Evolutionary conservation across 2,113 vertebrate species (phyloP).

Genomic region (Diadophis punctatus): DNA sequence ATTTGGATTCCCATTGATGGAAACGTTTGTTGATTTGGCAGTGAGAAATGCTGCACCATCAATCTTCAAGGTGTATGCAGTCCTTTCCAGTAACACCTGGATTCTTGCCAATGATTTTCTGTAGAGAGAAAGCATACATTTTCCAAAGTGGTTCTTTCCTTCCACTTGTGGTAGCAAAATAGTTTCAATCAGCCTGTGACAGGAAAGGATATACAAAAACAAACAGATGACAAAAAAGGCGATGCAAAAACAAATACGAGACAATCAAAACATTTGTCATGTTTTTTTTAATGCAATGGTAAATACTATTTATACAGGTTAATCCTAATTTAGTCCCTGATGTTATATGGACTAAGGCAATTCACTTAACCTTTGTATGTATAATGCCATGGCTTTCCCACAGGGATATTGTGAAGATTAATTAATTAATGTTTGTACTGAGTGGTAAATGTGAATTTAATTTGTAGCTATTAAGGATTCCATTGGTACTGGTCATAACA

Average conservation of each 20-base stretch:
- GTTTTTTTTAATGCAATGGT: not conserved
- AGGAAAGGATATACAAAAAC: not conserved
- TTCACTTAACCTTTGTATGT: slow-evolving; percentile 17
- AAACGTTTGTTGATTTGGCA: not conserved
- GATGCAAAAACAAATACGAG: not conserved
- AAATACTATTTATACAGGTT: slow-evolving; percentile 9
- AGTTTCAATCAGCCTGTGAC: not conserved
- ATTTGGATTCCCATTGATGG: not conserved
- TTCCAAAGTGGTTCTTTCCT: not conserved
- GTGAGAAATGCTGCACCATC: not conserved
- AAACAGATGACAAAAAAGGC: not conserved
- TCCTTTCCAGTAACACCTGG: not conserved
- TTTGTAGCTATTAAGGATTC: slow-evolving; percentile 23
- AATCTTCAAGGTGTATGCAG: not conserved
- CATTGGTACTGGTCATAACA: slow-evolving; percentile 14
- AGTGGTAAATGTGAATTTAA: slow-evolving; percentile 30
- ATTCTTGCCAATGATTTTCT: not conserved
- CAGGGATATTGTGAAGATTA: slow-evolving; percentile 9
- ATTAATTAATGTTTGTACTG: slow-evolving; percentile 35
- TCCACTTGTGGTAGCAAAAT: not conserved
- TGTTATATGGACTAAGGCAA: not conserved
- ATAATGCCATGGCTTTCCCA: slow-evolving; percentile 5
- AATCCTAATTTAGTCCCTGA: slow-evolving; percentile 8
- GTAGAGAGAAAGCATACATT: not conserved
- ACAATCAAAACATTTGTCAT: not conserved